phyloP scores from a whole-genome alignment of 2,888 invertebrate species.

The Tiliacea aurago region DNA sequence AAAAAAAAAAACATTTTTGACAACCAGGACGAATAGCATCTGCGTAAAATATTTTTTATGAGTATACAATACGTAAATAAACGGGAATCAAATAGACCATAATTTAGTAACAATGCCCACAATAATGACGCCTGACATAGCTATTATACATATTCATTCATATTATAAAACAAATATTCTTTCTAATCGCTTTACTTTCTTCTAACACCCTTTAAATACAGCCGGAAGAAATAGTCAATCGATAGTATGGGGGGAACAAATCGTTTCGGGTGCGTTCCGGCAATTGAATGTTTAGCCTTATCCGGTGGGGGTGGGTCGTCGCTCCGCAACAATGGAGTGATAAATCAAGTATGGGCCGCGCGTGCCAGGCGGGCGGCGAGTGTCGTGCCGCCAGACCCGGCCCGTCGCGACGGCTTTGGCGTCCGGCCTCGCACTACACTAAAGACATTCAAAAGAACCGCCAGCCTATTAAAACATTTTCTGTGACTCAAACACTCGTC shows the following conservation, averaged over 20 bases:
- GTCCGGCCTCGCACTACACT: slow-evolving; percentile 76
- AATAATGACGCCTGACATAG: not conserved
- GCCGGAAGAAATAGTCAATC: slow-evolving; percentile 82
- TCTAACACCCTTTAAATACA: slow-evolving; percentile 67
- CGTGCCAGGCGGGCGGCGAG: slow-evolving; percentile 78
- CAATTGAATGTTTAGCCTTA: slow-evolving; percentile 89
- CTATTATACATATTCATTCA: slow-evolving; percentile 2
- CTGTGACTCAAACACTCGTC: slow-evolving; percentile 53
- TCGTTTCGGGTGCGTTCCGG: slow-evolving; percentile 87
- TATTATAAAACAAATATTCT: slow-evolving; percentile 14
- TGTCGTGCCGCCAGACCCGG: slow-evolving; percentile 65
- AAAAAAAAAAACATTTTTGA: not conserved
- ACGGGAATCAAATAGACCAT: no score
- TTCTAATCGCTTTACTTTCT: slow-evolving; percentile 26
- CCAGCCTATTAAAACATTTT: slow-evolving; percentile 64
- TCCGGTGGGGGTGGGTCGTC: slow-evolving; percentile 87
- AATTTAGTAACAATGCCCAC: not conserved
- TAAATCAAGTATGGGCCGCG: slow-evolving; percentile 90
- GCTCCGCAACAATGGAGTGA: slow-evolving; percentile 89
- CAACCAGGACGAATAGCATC: not conserved
- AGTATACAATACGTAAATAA: not conserved
- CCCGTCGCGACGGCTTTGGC: slow-evolving; percentile 69
- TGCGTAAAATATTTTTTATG: not conserved
- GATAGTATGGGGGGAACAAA: slow-evolving; percentile 86
- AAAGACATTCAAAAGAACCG: slow-evolving; percentile 84